Evolutionary conservation across 2,113 vertebrate species (phyloP).

Genomic region (Hydrolagus affinis): DNA sequence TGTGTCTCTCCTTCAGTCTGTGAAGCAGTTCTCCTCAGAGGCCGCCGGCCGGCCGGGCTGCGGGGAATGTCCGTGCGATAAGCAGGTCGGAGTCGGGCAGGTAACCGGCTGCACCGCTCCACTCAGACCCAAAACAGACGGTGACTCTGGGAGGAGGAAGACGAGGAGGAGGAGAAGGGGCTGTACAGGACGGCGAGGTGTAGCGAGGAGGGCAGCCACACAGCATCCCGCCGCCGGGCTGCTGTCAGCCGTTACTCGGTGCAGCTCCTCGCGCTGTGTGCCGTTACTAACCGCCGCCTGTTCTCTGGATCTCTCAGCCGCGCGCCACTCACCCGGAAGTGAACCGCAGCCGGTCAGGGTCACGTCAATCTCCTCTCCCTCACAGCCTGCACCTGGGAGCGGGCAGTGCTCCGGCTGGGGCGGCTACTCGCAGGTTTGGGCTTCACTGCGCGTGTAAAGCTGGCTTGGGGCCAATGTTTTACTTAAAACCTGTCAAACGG

Average conservation of each 20-base stretch:
- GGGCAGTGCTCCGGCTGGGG: too few relatives aligned
- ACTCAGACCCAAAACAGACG: neutral
- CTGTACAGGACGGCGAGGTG: neutral
- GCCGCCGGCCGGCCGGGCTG: neutral
- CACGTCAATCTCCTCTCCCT: too few relatives aligned
- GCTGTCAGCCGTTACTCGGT: neutral
- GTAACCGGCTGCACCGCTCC: neutral
- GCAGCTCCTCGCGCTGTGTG: too few relatives aligned
- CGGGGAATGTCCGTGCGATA: neutral
- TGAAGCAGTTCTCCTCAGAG: neutral
- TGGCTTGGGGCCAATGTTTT: too few relatives aligned
- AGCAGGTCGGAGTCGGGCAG: slow-evolving; percentile 8
- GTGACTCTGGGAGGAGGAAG: neutral
- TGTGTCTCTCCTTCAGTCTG: neutral
- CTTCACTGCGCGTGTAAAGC: too few relatives aligned
- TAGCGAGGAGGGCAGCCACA: slow-evolving; percentile 14
- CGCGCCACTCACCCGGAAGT: too few relatives aligned
- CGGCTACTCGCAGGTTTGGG: too few relatives aligned
- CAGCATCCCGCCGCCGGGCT: slow-evolving; percentile 25
- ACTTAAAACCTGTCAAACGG: too few relatives aligned
- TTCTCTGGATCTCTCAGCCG: too few relatives aligned
- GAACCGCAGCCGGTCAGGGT: too few relatives aligned
- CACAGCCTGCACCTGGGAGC: too few relatives aligned
- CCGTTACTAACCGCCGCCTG: too few relatives aligned
- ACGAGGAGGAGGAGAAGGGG: neutral